Conservation (phyloP, 2,113 vertebrate genomes). For the Orthonyx spaldingii region DNA sequence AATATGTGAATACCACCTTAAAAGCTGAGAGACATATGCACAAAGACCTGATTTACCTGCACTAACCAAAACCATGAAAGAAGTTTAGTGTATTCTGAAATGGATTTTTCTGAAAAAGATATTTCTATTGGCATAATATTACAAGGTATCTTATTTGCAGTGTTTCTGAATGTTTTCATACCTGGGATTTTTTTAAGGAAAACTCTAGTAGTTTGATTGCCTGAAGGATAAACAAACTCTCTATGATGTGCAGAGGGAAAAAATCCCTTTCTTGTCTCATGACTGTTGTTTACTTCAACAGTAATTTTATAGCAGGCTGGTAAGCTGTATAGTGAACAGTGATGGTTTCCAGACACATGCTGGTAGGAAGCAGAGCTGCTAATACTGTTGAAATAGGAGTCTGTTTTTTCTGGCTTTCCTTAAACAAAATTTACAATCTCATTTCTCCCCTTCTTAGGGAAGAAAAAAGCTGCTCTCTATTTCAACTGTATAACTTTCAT, state of each 20-base stretch:
- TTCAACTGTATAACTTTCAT: neutral
- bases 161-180: neutral
- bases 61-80: neutral
- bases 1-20: neutral
- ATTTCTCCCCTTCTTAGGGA: neutral
- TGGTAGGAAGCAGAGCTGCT: slow-evolving; percentile 1
- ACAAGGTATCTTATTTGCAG: neutral
- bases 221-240: neutral
- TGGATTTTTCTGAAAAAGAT: neutral
- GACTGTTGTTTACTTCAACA: neutral
- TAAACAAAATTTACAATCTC: neutral
- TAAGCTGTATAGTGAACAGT: neutral
- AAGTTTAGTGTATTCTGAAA: neutral
- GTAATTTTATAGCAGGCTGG: neutral
- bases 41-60: neutral
- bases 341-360: neutral
- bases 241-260: neutral
- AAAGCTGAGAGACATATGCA: neutral
- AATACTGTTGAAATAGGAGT: neutral
- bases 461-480: neutral
- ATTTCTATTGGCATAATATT: neutral
- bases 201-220: neutral
- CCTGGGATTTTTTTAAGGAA: neutral
- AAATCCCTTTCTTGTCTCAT: neutral
- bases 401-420: neutral